A percentile compares a stretch with the other conserved stretches of the same genome.
Evolutionary conservation across 2,888 invertebrate species (phyloP).

Genomic region (Coleophora flavipennella): DNA sequence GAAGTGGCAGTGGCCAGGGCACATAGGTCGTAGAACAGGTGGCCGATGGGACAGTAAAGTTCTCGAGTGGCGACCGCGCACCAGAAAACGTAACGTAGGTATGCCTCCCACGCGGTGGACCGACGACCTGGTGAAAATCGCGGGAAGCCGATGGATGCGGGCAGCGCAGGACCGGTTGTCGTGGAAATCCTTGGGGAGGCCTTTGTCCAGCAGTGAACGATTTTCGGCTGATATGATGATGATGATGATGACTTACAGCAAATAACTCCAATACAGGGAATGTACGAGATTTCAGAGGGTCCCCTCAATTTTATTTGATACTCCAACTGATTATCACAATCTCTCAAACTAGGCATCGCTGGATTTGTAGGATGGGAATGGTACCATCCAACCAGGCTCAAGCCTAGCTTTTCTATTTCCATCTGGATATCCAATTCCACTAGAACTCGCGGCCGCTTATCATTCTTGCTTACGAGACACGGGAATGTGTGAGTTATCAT

Average conservation of each 20-base stretch:
- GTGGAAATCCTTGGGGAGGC: no score
- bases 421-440: constrained; percentile 88
- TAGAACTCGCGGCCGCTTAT: constrained; percentile 81
- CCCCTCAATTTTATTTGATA: constrained; percentile 97
- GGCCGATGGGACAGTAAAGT: no score
- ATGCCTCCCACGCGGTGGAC: no score
- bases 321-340: constrained; percentile 94
- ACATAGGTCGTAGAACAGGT: no score
- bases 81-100: no score
- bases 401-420: constrained; percentile 85
- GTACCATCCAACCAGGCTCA: constrained; percentile 94
- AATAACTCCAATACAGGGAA: constrained; percentile 93
- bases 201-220: no score
- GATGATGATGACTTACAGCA: constrained; percentile 80
- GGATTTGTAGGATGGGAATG: constrained; percentile 93
- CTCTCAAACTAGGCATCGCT: constrained; percentile 88
- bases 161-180: no score
- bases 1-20: no score
- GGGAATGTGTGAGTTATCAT: constrained; percentile 92
- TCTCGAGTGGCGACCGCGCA: no score
- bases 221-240: no score
- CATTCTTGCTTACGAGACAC: constrained; percentile 85
- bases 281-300: constrained; percentile 90
- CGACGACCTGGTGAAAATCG: no score
- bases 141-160: no score